phyloP scores from a whole-genome alignment of 2,888 invertebrate species.

The Agrilus mali region DNA sequence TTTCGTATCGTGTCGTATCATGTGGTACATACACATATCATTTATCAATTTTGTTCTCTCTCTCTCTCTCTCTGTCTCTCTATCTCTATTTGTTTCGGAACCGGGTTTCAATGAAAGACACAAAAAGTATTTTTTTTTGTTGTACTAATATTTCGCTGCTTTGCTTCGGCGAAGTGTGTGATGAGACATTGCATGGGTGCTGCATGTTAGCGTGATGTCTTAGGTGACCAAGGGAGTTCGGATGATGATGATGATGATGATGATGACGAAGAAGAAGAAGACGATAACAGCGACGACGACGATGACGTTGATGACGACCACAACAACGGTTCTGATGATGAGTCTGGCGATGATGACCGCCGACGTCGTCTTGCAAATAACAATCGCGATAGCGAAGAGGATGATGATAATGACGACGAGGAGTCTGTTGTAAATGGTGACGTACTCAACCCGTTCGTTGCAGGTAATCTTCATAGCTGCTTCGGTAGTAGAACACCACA shows the following conservation, averaged over 20 bases:
- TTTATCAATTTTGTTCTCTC: no score
- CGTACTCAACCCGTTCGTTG: constrained; percentile 25
- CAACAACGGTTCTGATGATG: no score
- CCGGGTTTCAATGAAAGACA: constrained; percentile 1
- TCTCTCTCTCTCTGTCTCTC: no score
- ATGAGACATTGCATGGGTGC: constrained; percentile 28
- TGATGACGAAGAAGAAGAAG: constrained; percentile 38
- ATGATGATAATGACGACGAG: constrained; percentile 25
- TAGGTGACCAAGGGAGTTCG: constrained; percentile 32
- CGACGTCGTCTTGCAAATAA: constrained; percentile 21
- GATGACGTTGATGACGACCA: constrained; percentile 36
- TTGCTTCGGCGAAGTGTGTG: constrained; percentile 16
- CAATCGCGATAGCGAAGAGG: constrained; percentile 33
- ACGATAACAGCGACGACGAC: constrained; percentile 36
- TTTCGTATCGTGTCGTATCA: no score
- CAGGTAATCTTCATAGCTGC: constrained; percentile 30
- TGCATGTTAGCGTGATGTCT: constrained; percentile 34
- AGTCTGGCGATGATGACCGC: constrained; percentile 38
- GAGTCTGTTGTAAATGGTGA: constrained; percentile 13
- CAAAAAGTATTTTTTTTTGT: constrained; percentile 4
- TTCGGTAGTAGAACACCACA: no score
- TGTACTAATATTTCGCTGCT: constrained; percentile 9
- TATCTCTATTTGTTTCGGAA: no score
- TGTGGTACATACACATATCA: no score
- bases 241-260: constrained; percentile 36